Evolutionary conservation across 35 echinoderm and acorn worm genomes (phyloP).

Genomic region (Holothuria glaberrima): DNA sequence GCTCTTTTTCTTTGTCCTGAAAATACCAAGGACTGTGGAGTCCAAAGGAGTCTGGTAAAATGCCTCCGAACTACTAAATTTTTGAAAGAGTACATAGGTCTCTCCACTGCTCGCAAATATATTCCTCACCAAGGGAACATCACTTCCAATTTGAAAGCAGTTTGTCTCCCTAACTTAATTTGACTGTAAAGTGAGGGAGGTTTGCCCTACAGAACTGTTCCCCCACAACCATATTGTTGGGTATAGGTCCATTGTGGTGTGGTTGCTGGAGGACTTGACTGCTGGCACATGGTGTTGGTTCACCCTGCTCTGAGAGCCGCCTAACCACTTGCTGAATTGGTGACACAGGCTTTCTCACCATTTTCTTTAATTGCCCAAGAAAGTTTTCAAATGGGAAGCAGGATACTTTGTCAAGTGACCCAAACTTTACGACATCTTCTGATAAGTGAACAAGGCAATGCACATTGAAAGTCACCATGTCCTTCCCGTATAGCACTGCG

Average conservation of each 20-base stretch:
- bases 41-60: slow-evolving; percentile 59
- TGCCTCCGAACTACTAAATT: background rate
- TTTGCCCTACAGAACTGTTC: slow-evolving; percentile 31
- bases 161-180: slow-evolving; percentile 31
- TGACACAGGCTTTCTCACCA: slow-evolving; percentile 67
- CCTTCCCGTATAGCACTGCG: slow-evolving; percentile 53
- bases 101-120: slow-evolving; percentile 11
- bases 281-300: background rate
- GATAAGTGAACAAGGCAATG: slow-evolving; percentile 74
- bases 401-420: slow-evolving; percentile 68
- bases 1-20: background rate
- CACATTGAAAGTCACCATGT: slow-evolving; percentile 67
- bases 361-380: slow-evolving; percentile 60
- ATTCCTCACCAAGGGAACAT: slow-evolving; percentile 33
- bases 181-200: slow-evolving; percentile 16
- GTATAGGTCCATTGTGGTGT: background rate
- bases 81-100: background rate
- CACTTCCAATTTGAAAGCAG: slow-evolving; percentile 16
- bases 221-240: slow-evolving; percentile 5
- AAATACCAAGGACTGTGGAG: slow-evolving; percentile 34
- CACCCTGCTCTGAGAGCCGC: slow-evolving; percentile 23
- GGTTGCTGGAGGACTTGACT: background rate
- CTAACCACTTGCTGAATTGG: slow-evolving; percentile 71
- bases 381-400: slow-evolving; percentile 77
- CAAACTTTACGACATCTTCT: slow-evolving; percentile 55